Evolutionary conservation across 2,797 vertebrate species (phyloP), one percentile per base, ranked within the genome.

Genomic region (Hylomyscus alleni): DNA sequence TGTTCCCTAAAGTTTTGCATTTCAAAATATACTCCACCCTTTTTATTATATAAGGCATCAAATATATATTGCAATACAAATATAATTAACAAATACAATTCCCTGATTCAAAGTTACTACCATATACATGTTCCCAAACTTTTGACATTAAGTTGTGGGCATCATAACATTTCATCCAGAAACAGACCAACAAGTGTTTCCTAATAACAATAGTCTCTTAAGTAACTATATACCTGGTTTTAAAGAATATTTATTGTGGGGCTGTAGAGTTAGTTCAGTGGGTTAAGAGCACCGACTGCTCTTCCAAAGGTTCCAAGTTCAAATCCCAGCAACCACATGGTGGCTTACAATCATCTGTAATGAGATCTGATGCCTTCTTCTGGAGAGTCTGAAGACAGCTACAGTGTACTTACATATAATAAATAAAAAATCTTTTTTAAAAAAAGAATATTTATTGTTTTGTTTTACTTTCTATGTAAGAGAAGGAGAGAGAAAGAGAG

Each of bases 11-110:
- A 73, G 80, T 86, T 92, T 89, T 86, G 17, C 37, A 60, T 86
- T 95, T 82, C 44, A 56, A 31, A 40, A 19, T 52, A 80, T 73
- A 78, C 65, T 58, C 26, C 14, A 24, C 24, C 91, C 19, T 52
- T 91, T 94, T 93, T 88, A 90, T 87, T 84, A 72, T 50, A 76
- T 73, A 76, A 86, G 69, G 3, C 50, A 91, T 96, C 19, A 58
- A 95, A 77, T 81, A n/a, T 54, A 77, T 19, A 76, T 62, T 65
- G 20, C 82, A 95, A 85, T 93, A 93, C 76, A 90, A 84, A 92
- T 84, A 76, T 34, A 91, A 13, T 31, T 12, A 89, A n/a, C n/a
- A 94, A 75, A 87, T n/a, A 37, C 8, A 52, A 44, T 62, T 91
- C 26, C 58, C 60, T 76, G 40, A 84, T 83, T 96, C n/a, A 54